These are phyloP conservation scores for Siphlonurus alternatus DNA, from an alignment of 2,888 invertebrate genomes.

Conservation along the genomic window DNA sequence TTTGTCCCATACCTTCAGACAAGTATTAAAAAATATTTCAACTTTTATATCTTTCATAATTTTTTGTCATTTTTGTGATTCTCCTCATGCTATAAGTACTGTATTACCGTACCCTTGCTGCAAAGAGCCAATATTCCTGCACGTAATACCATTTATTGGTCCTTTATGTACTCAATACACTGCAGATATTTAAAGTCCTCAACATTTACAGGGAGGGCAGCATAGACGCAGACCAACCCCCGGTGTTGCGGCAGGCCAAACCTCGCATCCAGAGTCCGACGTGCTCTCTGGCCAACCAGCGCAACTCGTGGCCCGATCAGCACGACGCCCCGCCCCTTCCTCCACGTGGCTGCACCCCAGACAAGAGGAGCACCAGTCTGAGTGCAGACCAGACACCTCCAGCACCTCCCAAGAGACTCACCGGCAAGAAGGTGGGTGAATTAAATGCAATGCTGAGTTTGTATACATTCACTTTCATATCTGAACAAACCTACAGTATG, in stretches of 20 bases:
- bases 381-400: constrained; percentile 28
- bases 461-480: neutral
- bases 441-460: neutral
- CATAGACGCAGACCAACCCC: neutral
- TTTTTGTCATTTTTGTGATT: too few species aligned
- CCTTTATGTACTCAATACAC: too few species aligned
- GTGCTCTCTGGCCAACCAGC: neutral
- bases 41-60: too few species aligned
- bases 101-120: too few species aligned
- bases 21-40: too few species aligned
- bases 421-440: constrained; percentile 17
- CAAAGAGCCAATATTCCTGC: too few species aligned
- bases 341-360: constrained; percentile 24
- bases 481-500: neutral
- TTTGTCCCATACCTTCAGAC: too few species aligned
- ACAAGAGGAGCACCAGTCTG: constrained; percentile 32
- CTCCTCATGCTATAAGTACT: too few species aligned
- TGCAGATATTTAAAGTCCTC: too few species aligned
- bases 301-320: neutral
- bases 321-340: neutral
- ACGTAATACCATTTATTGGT: too few species aligned
- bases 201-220: constrained; percentile 1
- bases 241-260: neutral
- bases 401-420: constrained; percentile 30
- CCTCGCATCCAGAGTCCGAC: too few species aligned